phyloP scores from a whole-genome alignment of 2,797 vertebrate genomes.

The Spinibarbus caldwelli region DNA sequence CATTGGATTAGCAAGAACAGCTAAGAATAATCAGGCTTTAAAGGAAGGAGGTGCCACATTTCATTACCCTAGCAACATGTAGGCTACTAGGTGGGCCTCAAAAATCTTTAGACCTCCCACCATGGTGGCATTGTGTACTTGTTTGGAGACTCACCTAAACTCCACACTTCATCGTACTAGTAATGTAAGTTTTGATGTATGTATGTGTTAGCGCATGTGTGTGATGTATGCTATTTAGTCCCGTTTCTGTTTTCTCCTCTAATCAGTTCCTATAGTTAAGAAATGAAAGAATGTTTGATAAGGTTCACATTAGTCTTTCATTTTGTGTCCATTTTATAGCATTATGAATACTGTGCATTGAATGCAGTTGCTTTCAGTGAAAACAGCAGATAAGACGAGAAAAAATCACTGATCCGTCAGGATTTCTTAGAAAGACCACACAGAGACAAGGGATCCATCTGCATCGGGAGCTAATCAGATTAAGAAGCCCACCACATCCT shows the following conservation, averaged over 20 bases:
- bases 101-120: slow-evolving; percentile 33
- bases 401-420: slow-evolving; percentile 9
- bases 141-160: not conserved
- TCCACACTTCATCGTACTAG: not conserved
- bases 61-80: slow-evolving; percentile 32
- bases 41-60: slow-evolving; percentile 7
- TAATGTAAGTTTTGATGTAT: slow-evolving; percentile 23
- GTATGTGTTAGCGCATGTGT: too few species aligned
- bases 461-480: slow-evolving; percentile 20
- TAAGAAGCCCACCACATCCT: slow-evolving; percentile 2
- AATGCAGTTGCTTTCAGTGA: not conserved
- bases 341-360: not conserved
- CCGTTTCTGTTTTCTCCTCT: not conserved
- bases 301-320: not conserved
- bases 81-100: too few species aligned
- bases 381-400: not conserved
- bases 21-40: slow-evolving; percentile 52
- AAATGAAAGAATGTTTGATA: not conserved
- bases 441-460: not conserved
- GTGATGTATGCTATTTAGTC: not conserved
- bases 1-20: slow-evolving; percentile 39
- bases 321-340: not conserved
- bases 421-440: slow-evolving; percentile 28
- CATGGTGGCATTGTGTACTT: not conserved
- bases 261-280: not conserved